Evolutionary conservation across 1,140 invertebrate genomes (phyloP).

Genomic region (Cheumatopsyche charites): DNA sequence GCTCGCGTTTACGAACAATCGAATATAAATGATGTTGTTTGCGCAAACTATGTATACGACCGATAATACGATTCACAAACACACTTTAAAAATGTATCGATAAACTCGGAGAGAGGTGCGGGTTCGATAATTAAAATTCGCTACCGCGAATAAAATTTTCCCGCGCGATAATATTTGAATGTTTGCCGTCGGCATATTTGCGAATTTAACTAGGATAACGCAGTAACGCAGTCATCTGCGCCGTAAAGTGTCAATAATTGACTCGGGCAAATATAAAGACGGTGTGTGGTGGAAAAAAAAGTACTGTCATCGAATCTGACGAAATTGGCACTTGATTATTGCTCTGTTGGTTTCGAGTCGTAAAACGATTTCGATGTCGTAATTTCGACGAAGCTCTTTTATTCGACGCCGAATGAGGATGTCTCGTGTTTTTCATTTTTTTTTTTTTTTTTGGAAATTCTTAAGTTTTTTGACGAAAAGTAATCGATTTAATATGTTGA

Average conservation of each 20-base stretch:
- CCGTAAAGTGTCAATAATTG: conserved; percentile 37
- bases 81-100: conserved; percentile 44
- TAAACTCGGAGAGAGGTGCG: conserved; percentile 31
- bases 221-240: conserved; percentile 29
- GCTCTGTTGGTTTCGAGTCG: too few species aligned
- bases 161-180: conserved; percentile 45
- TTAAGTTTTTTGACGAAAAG: too few species aligned
- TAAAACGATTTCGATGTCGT: too few species aligned
- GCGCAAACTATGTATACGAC: conserved; percentile 24
- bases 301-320: too few species aligned
- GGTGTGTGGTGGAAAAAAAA: too few species aligned
- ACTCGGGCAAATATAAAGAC: conserved; percentile 33
- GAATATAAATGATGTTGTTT: conserved; percentile 33
- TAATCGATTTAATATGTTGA: too few species aligned
- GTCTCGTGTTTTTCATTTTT: too few species aligned
- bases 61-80: conserved; percentile 44
- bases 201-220: conserved; percentile 44
- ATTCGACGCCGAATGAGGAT: too few species aligned
- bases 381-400: too few species aligned
- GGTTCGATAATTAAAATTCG: conserved; percentile 44
- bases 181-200: conserved; percentile 46
- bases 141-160: conserved; percentile 43
- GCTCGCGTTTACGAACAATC: not conserved
- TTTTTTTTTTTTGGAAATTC: too few species aligned
- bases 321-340: too few species aligned